These are phyloP conservation scores for Tursiops truncatus DNA, from an alignment of 2,113 vertebrate species.

Conservation along the genomic window DNA sequence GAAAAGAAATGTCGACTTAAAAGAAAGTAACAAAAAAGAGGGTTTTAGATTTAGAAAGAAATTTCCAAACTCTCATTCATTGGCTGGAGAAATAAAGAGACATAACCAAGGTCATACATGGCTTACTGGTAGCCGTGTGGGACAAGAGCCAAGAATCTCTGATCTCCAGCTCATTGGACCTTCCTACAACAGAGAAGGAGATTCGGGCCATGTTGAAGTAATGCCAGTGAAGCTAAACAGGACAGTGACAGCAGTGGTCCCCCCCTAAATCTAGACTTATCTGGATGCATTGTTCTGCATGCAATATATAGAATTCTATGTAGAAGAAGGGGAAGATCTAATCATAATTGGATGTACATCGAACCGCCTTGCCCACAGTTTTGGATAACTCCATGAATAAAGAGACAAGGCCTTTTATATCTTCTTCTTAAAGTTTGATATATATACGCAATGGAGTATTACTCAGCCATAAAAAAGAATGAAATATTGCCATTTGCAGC, in stretches of 20 bases:
- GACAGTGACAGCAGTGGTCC: background rate
- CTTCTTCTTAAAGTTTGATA: too few species aligned
- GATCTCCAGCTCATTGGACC: background rate
- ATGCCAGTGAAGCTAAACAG: background rate
- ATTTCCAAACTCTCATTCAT: background rate
- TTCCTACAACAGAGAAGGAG: background rate
- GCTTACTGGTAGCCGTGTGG: background rate
- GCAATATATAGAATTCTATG: background rate
- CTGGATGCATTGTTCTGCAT: background rate
- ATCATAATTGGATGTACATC: background rate
- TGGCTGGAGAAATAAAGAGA: background rate
- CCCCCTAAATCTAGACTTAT: background rate
- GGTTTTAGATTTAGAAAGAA: conserved; percentile 10
- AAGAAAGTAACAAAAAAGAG: background rate
- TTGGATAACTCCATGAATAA: background rate
- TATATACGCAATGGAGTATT: too few species aligned
- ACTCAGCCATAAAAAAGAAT: too few species aligned
- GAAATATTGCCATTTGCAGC: too few species aligned
- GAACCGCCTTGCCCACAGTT: background rate
- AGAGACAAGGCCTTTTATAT: background rate
- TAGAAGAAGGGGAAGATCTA: background rate
- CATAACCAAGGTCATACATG: background rate
- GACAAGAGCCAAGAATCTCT: background rate
- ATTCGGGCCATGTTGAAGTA: background rate
- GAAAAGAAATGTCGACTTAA: background rate